These are phyloP conservation scores for Eolophus roseicapilla DNA, from an alignment of 2,113 vertebrate species.

Conservation along the genomic window DNA sequence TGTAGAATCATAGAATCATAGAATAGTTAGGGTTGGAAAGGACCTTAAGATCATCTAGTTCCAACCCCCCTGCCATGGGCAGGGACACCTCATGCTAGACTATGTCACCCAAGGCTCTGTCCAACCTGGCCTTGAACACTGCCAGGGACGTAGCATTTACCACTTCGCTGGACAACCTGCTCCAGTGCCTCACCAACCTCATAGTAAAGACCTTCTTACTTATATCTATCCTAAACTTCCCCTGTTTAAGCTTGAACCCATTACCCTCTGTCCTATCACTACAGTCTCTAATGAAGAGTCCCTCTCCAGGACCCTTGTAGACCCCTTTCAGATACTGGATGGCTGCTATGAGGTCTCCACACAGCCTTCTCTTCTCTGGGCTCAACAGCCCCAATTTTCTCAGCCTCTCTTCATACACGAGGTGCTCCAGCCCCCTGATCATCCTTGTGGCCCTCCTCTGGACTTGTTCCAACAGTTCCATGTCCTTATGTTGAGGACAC, in stretches of 20 bases:
- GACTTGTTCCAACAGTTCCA: not conserved
- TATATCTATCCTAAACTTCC: not conserved
- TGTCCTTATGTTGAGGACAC: not conserved
- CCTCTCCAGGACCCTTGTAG: not conserved
- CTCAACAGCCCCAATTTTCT: not conserved
- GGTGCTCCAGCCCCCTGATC: not conserved
- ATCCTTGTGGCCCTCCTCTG: not conserved
- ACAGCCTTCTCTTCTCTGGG: not conserved
- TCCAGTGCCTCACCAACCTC: not conserved
- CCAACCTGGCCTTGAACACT: not conserved
- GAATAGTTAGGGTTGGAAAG: not conserved
- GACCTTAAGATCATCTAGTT: not conserved
- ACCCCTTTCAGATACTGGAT: not conserved
- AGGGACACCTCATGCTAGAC: not conserved
- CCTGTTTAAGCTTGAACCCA: not conserved
- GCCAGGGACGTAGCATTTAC: not conserved
- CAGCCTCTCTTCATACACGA: not conserved
- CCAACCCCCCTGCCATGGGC: not conserved
- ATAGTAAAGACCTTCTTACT: not conserved
- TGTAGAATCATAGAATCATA: not conserved
- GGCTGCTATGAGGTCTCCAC: not conserved
- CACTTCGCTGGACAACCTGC: not conserved
- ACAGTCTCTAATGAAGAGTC: not conserved
- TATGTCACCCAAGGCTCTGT: not conserved
- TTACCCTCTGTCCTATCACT: not conserved